These are phyloP conservation scores for Ciconia nigra DNA, from an alignment of 2,797 vertebrate species.

Conservation along the genomic window DNA sequence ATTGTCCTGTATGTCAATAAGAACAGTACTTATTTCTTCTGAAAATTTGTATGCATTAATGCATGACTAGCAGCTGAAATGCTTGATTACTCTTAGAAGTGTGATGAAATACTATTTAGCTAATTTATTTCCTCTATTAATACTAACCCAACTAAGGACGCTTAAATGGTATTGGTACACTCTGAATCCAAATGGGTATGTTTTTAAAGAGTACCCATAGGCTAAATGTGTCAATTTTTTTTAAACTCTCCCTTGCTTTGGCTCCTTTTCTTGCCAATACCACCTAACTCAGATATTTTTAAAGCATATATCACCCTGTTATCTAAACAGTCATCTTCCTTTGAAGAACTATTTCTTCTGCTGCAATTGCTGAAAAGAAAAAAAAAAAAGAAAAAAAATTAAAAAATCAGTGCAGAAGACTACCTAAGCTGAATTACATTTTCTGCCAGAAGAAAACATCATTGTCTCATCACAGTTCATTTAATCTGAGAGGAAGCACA, in stretches of 20 bases:
- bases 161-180: not conserved
- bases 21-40: not conserved
- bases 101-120: not conserved
- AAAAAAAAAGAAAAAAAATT: not conserved
- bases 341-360: not conserved
- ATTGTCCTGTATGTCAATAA: not conserved
- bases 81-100: not conserved
- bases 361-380: not conserved
- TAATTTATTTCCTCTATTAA: conserved; percentile 4
- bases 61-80: not conserved
- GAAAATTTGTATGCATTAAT: not conserved
- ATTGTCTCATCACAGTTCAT: not conserved
- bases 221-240: not conserved
- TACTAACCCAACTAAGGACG: not conserved
- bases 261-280: not conserved
- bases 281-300: not conserved
- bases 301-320: not conserved
- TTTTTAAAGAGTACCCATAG: not conserved
- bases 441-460: not conserved
- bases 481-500: not conserved
- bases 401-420: not conserved
- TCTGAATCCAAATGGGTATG: not conserved
- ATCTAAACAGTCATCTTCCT: not conserved
- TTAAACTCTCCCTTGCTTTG: not conserved
- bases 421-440: not conserved